Percentiles rank a stretch among this genome's conserved stretches.
phyloP scores from a whole-genome alignment of 2,888 invertebrate genomes.

The Acleris emargana region DNA sequence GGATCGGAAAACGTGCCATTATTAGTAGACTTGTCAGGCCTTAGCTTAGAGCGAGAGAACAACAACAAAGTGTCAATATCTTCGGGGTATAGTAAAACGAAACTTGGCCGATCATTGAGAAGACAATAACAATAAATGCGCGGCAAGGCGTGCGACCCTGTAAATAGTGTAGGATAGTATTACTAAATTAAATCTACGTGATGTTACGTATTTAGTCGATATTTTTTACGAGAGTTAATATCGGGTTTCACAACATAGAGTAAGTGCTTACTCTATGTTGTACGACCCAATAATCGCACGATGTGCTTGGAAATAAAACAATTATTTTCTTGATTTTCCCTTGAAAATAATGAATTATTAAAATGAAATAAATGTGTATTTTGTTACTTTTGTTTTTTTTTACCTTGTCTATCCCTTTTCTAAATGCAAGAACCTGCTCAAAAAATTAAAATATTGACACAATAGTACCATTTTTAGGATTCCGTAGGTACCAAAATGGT shows the following conservation, averaged over 20 bases:
- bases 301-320: constrained; percentile 49
- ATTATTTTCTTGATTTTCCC: constrained; percentile 33
- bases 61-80: constrained; percentile 75
- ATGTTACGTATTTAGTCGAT: constrained; percentile 72
- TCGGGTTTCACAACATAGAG: constrained; percentile 78
- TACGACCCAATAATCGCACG: too few species aligned
- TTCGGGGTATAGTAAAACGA: constrained; percentile 81
- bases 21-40: constrained; percentile 76
- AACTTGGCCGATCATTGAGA: constrained; percentile 75
- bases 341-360: constrained; percentile 17
- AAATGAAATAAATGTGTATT: constrained; percentile 29
- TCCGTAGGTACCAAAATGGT: too few species aligned
- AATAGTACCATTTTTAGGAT: too few species aligned
- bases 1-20: constrained; percentile 81
- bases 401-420: background rate
- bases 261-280: too few species aligned
- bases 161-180: constrained; percentile 80
- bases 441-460: too few species aligned
- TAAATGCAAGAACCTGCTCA: background rate
- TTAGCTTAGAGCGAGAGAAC: constrained; percentile 67
- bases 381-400: constrained; percentile 23
- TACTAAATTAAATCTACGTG: constrained; percentile 78
- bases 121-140: constrained; percentile 61
- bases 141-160: constrained; percentile 60
- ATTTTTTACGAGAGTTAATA: constrained; percentile 77